phyloP scores from a whole-genome alignment of 2,113 vertebrate species.

The Clinocottus analis region DNA sequence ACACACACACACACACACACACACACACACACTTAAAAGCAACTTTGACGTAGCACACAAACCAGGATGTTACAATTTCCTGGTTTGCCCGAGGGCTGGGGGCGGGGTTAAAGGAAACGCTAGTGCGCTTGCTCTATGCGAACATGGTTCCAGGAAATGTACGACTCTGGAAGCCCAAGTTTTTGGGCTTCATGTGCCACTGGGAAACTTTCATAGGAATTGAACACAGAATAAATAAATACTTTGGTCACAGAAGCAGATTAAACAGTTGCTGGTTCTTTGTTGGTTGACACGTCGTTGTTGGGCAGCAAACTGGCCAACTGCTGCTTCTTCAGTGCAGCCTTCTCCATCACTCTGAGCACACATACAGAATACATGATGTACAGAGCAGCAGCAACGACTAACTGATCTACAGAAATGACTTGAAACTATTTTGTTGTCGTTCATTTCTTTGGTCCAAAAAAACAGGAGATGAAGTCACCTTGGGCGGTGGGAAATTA shows the following conservation, averaged over 20 bases:
- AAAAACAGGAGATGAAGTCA: not conserved
- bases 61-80: no score
- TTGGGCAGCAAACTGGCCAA: slow-evolving; percentile 55
- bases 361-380: not conserved
- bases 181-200: not conserved
- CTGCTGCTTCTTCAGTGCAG: slow-evolving; percentile 41
- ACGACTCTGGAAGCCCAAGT: not conserved
- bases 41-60: no score
- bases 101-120: no score
- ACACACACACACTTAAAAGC: no score
- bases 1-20: no score
- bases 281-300: slow-evolving; percentile 36
- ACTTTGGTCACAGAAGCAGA: not conserved
- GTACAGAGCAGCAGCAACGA: not conserved
- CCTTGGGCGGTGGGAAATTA: no score
- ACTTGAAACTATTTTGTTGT: no score
- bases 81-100: no score
- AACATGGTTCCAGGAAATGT: no score
- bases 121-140: no score
- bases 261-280: slow-evolving; percentile 57
- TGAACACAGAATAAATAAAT: slow-evolving; percentile 41
- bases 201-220: not conserved
- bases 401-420: not conserved
- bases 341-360: slow-evolving; percentile 52
- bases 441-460: no score